Conservation (phyloP, 2,113 vertebrate genomes). For the Polyodon spathula region DNA sequence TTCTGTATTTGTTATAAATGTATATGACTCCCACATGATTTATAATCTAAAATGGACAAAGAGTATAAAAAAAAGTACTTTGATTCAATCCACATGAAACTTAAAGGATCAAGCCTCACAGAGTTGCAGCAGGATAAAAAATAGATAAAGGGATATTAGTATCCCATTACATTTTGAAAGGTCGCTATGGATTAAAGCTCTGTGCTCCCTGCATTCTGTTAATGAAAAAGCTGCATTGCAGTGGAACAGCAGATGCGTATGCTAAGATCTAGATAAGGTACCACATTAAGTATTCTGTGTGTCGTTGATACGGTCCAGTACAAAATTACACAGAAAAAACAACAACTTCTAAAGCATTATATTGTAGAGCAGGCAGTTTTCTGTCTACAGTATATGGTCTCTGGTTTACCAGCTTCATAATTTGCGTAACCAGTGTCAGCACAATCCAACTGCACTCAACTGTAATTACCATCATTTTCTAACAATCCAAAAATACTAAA, state of each 20-base stretch:
- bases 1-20: no score
- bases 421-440: no score
- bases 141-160: no score
- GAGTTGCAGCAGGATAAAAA: neutral
- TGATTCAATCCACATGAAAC: neutral
- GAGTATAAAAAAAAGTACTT: no score
- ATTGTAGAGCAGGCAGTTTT: neutral
- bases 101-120: neutral
- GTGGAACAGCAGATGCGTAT: conserved; percentile 40
- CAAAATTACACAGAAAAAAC: conserved; percentile 14
- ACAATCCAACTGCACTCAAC: no score
- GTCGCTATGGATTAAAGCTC: conserved; percentile 30
- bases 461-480: no score
- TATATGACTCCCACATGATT: no score
- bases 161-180: conserved; percentile 23
- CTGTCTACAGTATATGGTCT: no score
- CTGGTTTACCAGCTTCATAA: no score
- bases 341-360: neutral
- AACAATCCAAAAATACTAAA: no score
- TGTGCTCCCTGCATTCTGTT: conserved; percentile 24
- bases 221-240: conserved; percentile 50
- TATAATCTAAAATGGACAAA: neutral
- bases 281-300: conserved; percentile 30
- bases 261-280: conserved; percentile 37
- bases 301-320: conserved; percentile 37